Evolutionary conservation across 2,113 vertebrate genomes (phyloP).

Genomic region (Athene noctua): DNA sequence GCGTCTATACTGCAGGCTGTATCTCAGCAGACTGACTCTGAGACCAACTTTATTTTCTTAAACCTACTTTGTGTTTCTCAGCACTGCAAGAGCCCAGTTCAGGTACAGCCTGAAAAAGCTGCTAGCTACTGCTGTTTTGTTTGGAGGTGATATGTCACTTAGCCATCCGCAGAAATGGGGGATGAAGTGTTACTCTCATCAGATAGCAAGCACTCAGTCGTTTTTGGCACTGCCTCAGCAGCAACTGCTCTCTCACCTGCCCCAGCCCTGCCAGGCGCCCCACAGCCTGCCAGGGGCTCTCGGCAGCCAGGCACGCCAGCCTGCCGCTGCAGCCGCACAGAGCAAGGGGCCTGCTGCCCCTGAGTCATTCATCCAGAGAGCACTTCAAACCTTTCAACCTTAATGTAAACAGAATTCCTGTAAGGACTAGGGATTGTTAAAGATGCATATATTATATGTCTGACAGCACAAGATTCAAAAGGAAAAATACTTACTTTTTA

Average conservation of each 20-base stretch:
- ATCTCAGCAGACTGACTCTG: background rate
- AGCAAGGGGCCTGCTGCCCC: background rate
- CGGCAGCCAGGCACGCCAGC: accelerated
- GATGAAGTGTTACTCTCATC: background rate
- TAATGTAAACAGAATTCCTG: background rate
- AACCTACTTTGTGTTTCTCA: background rate
- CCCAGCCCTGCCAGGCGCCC: background rate
- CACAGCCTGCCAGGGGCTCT: background rate
- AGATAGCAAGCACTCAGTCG: background rate
- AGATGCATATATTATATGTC: background rate
- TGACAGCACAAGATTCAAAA: background rate
- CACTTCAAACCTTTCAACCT: background rate
- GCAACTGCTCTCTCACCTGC: background rate
- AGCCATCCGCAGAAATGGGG: background rate
- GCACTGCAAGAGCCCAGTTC: background rate
- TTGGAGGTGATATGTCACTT: background rate
- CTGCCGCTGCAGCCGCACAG: accelerated
- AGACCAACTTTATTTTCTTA: background rate
- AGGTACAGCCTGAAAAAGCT: background rate
- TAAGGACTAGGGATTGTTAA: background rate
- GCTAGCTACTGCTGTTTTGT: background rate
- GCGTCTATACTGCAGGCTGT: background rate
- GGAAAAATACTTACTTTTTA: background rate
- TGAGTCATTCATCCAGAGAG: background rate
- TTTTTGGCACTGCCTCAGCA: background rate